These are phyloP conservation scores for Falco biarmicus DNA, from an alignment of 2,797 vertebrate genomes.

Conservation along the genomic window DNA sequence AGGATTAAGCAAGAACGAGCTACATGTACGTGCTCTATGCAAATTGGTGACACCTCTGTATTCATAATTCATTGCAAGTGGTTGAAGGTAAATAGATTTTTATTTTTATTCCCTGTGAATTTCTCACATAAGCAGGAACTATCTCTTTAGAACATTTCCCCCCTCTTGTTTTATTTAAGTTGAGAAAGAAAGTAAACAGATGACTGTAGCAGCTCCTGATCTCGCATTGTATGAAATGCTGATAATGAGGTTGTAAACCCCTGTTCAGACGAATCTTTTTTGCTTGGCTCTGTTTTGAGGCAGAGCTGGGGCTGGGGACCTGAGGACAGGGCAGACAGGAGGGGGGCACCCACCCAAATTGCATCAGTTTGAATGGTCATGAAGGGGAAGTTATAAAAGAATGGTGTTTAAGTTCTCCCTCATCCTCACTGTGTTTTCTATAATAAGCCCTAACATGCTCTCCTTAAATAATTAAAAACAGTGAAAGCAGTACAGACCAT, in stretches of 20 bases:
- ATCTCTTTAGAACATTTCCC: neutral
- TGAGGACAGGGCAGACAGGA: neutral
- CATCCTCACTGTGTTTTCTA: neutral
- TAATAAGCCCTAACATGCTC: neutral
- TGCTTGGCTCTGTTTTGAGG: neutral
- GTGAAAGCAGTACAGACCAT: neutral
- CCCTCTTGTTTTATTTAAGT: constrained; percentile 45
- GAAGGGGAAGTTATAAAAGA: neutral
- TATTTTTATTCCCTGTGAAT: constrained; percentile 66
- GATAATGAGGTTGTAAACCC: neutral
- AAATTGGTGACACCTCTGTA: constrained; percentile 52
- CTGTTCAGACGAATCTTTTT: neutral
- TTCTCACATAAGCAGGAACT: constrained; percentile 45
- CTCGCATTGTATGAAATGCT: neutral
- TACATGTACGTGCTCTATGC: constrained; percentile 36
- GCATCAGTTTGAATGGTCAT: neutral
- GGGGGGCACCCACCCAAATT: fast-evolving
- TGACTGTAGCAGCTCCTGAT: constrained; percentile 10
- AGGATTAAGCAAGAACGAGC: constrained; percentile 65
- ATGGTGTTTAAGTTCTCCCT: neutral
- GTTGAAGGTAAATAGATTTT: constrained; percentile 71
- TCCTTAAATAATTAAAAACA: neutral
- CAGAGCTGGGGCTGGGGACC: neutral
- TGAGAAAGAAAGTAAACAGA: constrained; percentile 24
- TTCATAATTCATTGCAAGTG: constrained; percentile 67